Evolutionary conservation across 2,113 vertebrate genomes (phyloP).

Genomic region (Dipodomys stephensi): DNA sequence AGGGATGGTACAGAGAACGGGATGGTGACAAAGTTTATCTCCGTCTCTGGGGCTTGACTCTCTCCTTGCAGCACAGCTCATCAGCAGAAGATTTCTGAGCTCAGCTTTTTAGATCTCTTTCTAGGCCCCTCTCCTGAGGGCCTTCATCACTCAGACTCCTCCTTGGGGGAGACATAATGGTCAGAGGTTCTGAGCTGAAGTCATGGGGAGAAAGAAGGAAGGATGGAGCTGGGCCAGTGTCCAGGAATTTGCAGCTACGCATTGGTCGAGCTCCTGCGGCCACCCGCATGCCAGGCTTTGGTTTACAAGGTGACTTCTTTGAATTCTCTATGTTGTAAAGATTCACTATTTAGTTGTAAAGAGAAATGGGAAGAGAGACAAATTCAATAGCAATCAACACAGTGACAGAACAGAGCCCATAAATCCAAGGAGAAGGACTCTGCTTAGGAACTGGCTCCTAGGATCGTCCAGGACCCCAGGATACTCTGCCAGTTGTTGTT

Average conservation of each 20-base stretch:
- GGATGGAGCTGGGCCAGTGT: not conserved
- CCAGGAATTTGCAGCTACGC: not conserved
- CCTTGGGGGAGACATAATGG: not conserved
- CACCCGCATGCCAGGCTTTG: not conserved
- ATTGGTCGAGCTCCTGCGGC: not conserved
- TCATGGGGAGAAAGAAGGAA: not conserved
- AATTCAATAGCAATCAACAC: not conserved
- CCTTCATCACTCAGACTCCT: not conserved
- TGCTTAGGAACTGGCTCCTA: accelerated
- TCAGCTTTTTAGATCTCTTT: not conserved
- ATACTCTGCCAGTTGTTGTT: not conserved
- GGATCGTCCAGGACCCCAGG: not conserved
- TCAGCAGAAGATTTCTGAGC: not conserved
- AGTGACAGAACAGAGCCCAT: not conserved
- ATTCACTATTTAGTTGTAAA: not conserved
- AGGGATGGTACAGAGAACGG: too few species aligned
- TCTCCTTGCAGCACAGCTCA: not conserved
- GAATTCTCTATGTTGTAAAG: not conserved
- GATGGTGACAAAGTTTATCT: not conserved
- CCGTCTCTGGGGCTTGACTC: not conserved
- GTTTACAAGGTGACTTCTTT: not conserved
- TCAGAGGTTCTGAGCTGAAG: not conserved
- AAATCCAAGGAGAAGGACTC: not conserved
- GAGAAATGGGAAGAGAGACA: not conserved
- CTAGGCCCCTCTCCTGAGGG: not conserved